Base-by-base conservation (phyloP, 2,888 invertebrate species). In the Melieria picta region DNA sequence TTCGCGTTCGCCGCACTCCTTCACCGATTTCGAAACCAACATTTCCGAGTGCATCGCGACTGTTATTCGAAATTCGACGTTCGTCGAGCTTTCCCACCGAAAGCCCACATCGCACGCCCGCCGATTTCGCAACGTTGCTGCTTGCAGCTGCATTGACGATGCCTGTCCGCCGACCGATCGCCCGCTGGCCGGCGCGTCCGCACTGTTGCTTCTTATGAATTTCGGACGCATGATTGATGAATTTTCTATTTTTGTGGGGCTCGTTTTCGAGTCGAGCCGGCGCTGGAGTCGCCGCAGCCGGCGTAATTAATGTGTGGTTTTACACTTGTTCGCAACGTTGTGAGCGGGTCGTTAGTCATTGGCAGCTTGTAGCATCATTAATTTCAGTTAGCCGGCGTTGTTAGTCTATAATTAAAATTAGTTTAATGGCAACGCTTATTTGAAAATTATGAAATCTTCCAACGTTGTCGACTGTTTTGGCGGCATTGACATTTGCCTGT, bases 241-340 rank as follows among this genome's bases (percentile, higher is more conserved):
- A 16, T 60, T 67, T 67, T 61, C 67, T 67, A 67, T 67, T 67
- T 67, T 67, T 16, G 45, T 7, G 45, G 43, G n/a, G 45, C 50
- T 42, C 7, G 50, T 67, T 60, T 67, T 52, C 48, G 30, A 30
- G 30, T 30, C 30, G 30, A 30, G 30, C 30, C 30, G 30, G 30
- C 30, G 3, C 30, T 30, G 30, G 30, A 30, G 30, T 30, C 30
- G 30, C 30, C 30, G 30, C 30, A 30, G 30, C 30, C 30, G 30
- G 67, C 67, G 61, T 67, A 60, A 67, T 67, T 67, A 67, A 67
- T 67, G 60, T 67, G 67, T 61, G 67, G 61, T 67, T 67, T 61
- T 61, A 67, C 67, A 67, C 67, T 67, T 67, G 67, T 60, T 67
- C 67, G 52, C 60, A 61, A 16, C 48, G 60, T 52, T 67, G 43